These are phyloP conservation scores for Pediacus dermestoides DNA, from an alignment of 2,888 invertebrate genomes.

Conservation along the genomic window DNA sequence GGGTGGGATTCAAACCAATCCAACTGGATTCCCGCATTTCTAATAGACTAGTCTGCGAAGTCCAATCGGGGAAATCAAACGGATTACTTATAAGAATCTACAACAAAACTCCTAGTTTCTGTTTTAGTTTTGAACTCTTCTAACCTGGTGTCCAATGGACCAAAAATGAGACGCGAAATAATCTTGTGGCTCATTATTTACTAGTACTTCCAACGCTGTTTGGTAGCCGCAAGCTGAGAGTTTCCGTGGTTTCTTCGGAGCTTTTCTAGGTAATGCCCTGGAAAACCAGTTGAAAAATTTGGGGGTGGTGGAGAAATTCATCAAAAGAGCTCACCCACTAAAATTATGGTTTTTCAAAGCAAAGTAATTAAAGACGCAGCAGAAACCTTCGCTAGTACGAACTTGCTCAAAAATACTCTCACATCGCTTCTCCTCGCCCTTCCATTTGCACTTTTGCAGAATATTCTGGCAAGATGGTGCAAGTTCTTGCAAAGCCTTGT, in stretches of 20 bases:
- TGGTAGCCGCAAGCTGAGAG: slow-evolving; percentile 67
- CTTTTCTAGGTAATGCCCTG: slow-evolving; percentile 22
- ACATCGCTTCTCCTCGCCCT: slow-evolving; percentile 37
- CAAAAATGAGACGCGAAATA: slow-evolving; percentile 61
- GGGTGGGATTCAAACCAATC: slow-evolving; percentile 60
- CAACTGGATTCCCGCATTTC: slow-evolving; percentile 58
- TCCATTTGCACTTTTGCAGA: slow-evolving; percentile 39
- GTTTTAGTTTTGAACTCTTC: not conserved
- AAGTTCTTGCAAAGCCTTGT: slow-evolving; percentile 18
- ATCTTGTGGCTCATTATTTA: slow-evolving; percentile 57
- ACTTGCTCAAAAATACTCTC: slow-evolving; percentile 37
- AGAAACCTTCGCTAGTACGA: slow-evolving; percentile 47
- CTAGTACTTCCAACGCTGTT: slow-evolving; percentile 60
- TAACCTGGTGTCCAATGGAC: slow-evolving; percentile 60
- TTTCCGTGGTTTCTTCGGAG: slow-evolving; percentile 53
- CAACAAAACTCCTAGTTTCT: not conserved
- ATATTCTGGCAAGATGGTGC: slow-evolving; percentile 34
- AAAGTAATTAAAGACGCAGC: slow-evolving; percentile 65
- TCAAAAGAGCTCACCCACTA: slow-evolving; percentile 38
- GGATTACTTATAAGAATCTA: slow-evolving; percentile 64
- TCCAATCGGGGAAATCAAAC: slow-evolving; percentile 62
- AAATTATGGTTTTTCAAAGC: slow-evolving; percentile 45
- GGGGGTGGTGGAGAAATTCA: too few relatives aligned
- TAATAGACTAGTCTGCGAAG: slow-evolving; percentile 58
- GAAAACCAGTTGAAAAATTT: too few relatives aligned